Base-by-base conservation (phyloP, 2,888 invertebrate genomes). In the Xylota sylvarum region DNA sequence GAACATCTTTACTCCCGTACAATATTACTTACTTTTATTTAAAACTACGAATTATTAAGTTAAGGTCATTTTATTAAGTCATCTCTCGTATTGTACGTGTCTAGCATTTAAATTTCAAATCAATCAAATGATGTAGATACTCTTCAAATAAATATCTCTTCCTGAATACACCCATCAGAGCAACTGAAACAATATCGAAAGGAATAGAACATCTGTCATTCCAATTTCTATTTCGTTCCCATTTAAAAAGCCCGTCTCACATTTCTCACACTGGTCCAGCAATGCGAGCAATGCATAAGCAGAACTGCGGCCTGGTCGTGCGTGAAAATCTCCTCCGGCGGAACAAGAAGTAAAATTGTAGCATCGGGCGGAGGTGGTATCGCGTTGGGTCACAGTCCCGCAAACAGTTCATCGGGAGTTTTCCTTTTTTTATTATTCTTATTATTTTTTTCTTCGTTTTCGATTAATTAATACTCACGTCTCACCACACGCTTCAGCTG, bases 351-450 rank as follows among this genome's bases (percentile, higher is more conserved):
- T 85, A 58, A 76, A 80, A 76, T 72, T 72, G 60, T 81, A 81
- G 81, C 85, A 81, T 76, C 85, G 76, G 52, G 52, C 65, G 81
- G 60, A 72, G 76, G 65, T 62, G 85, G 80, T 81, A 32, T 67
- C 60, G 76, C 65, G 85, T 76, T 78, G 52, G 80, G 72, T 48
- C 17, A 46, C 23, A 67, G 70, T 65, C 76, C 81, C 85, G 65
- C 72, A 80, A 46, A 65, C 50, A 76, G 37, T 52, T 65, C 65
- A 46, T 67, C 80, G 85, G 80, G 65, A 72, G 58, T 80, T 79
- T 78, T 73, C 64, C 62, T 84, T 65, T 80, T 70, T 85, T 23
- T 23, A 23, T 23, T 85, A 73, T 72, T 82, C 35, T 76, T 64
- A 74, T 78, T 76, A 62, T 52, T 74, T 73, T 62, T 6, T 43